These are phyloP conservation scores for Aegithalos caudatus DNA, from an alignment of 2,113 vertebrate species.

Conservation along the genomic window DNA sequence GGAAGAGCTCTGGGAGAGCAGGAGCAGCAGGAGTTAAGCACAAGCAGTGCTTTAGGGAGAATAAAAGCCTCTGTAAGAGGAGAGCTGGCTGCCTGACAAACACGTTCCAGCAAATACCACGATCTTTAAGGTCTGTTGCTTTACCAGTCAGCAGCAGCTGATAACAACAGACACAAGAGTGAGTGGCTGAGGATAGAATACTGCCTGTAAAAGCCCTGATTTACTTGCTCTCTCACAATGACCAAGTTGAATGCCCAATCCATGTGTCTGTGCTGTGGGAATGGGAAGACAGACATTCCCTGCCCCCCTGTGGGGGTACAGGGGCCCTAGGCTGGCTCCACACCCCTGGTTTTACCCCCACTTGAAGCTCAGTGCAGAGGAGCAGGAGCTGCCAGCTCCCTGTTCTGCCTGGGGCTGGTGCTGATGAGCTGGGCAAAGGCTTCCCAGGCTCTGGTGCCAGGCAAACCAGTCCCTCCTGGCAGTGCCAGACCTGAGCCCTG, in stretches of 20 bases:
- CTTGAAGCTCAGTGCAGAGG: neutral
- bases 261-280: neutral
- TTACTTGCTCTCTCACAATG: neutral
- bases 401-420: neutral
- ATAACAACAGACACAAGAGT: neutral
- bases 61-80: neutral
- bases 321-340: neutral
- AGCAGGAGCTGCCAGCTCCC: neutral
- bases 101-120: constrained; percentile 27
- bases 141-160: constrained; percentile 19
- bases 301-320: rapidly evolving
- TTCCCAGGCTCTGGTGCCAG: neutral
- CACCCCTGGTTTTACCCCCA: neutral
- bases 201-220: neutral
- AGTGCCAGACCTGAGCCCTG: neutral
- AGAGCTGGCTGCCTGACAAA: constrained; percentile 55
- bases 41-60: neutral
- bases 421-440: neutral
- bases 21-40: constrained; percentile 3
- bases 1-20: neutral
- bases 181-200: neutral
- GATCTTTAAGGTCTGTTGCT: constrained; percentile 41
- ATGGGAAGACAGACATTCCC: neutral
- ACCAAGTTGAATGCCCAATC: neutral
- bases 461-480: neutral